A percentile compares a stretch with the other conserved stretches of the same genome.
These are phyloP conservation scores for Australoheros scitulus DNA, from an alignment of 2,113 vertebrate genomes.

Conservation along the genomic window DNA sequence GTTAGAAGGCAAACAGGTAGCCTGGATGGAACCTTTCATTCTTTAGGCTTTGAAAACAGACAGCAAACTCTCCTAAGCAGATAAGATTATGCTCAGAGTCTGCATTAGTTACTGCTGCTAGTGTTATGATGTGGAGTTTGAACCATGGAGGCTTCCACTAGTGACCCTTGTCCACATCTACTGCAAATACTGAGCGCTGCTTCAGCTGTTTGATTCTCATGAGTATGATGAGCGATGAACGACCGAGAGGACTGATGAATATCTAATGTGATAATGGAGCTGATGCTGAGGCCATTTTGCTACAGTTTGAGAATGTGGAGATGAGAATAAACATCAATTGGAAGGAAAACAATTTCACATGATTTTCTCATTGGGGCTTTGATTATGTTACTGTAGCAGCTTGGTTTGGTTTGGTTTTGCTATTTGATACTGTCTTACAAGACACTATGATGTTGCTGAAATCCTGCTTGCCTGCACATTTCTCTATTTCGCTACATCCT, in stretches of 20 bases:
- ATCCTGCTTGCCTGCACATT: background rate
- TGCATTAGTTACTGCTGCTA: background rate
- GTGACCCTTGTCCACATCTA: background rate
- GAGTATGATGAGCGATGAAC: accelerated
- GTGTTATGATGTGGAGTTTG: background rate
- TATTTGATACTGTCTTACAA: background rate
- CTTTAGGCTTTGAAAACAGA: background rate
- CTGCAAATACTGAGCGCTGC: background rate
- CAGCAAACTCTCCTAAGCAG: background rate
- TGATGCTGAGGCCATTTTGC: background rate
- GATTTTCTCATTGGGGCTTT: background rate
- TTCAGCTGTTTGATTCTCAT: background rate
- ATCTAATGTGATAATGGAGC: background rate
- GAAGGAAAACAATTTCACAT: background rate
- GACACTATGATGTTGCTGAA: background rate
- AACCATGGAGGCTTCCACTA: conserved; percentile 1
- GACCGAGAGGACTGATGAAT: background rate
- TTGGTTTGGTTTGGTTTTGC: background rate
- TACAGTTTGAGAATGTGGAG: background rate
- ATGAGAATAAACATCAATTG: background rate
- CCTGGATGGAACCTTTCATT: accelerated
- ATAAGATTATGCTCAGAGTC: background rate
- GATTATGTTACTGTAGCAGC: background rate
- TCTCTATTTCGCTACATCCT: accelerated
- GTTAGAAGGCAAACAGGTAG: background rate